Base-by-base conservation (phyloP, 2,888 invertebrate genomes). In the Drosophila kuntzei region DNA sequence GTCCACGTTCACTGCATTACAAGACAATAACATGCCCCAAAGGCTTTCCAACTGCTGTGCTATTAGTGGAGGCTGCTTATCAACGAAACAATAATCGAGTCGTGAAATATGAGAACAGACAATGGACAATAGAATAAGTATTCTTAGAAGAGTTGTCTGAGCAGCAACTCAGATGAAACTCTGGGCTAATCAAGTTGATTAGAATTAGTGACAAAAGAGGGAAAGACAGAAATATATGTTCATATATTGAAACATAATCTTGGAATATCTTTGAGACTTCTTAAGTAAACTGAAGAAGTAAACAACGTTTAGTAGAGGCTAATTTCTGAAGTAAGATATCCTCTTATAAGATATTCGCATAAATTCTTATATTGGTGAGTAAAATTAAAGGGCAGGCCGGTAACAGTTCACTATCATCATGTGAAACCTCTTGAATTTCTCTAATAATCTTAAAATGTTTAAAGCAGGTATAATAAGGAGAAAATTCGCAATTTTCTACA, bases 41-140 rank as follows among this genome's bases (percentile, higher is more conserved):
- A 58, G 41, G 34, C 46, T 20, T 37, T 47, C 12, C 14, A 59
- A 18, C 37, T n/a, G 18, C 47, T 3, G n/a, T 3, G 41, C 7
- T 27, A 37, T 36, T 37, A 37, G 7, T 25, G 57, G 54, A 27
- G 50, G 50, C 80, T 14, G 71, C 85, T 72, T 82, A 82, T 87
- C 84, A 71, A 53, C 41, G 47, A 50, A 71, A 69, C 66, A 76
- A 64, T 73, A 68, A 71, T 36, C 67, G 64, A 70, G 61, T 55
- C 75, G 65, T 86, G 87, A 83, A 81, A 81, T 83, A 77, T 81
- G 81, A 82, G 65, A 58, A 14, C 64, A 27, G 51, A 66, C 61
- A 63, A 68, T 58, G 65, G 67, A 70, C 77, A 71, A 74, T 66
- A 44, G 50, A 29, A 55, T 32, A 44, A 22, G 49, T 39, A 16